These are phyloP conservation scores for Agrotis clavis DNA, from an alignment of 2,888 invertebrate genomes.

Conservation along the genomic window DNA sequence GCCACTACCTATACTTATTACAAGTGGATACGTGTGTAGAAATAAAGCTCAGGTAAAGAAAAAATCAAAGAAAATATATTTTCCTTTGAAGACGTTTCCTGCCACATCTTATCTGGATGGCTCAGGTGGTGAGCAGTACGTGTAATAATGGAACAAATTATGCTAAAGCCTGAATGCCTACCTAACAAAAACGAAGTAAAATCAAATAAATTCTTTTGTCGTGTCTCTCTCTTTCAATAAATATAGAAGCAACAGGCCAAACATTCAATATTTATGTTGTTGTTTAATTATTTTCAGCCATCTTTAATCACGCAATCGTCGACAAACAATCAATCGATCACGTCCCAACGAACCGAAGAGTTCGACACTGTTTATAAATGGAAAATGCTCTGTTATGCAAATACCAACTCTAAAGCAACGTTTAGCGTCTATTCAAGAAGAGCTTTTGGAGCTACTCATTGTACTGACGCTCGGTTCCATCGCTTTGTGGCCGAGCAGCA, in stretches of 20 bases:
- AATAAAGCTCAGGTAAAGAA: background rate
- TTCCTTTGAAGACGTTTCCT: background rate
- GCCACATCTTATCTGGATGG: slow-evolving; percentile 19
- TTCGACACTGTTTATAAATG: slow-evolving; percentile 9
- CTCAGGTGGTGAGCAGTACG: slow-evolving; percentile 50
- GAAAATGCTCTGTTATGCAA: background rate
- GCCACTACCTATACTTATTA: background rate
- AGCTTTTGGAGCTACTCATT: slow-evolving; percentile 11
- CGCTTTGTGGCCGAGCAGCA: slow-evolving; percentile 41
- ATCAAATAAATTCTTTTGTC: background rate
- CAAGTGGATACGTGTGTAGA: background rate
- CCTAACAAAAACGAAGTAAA: background rate
- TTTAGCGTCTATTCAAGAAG: slow-evolving; percentile 4
- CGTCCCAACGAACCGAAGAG: background rate
- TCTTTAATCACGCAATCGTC: slow-evolving; percentile 11
- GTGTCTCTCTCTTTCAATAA: background rate
- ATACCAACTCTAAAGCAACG: background rate
- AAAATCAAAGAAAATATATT: background rate
- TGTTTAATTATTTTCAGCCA: slow-evolving; percentile 17
- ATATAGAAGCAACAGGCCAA: slow-evolving; percentile 5
- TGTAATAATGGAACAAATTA: slow-evolving; percentile 50
- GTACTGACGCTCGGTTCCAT: slow-evolving; percentile 10
- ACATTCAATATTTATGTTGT: slow-evolving; percentile 18
- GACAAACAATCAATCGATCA: slow-evolving; percentile 26
- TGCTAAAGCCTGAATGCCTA: slow-evolving; percentile 9